Conservation (phyloP, 1,140 invertebrate species). For the Aphaenogaster rudis region DNA sequence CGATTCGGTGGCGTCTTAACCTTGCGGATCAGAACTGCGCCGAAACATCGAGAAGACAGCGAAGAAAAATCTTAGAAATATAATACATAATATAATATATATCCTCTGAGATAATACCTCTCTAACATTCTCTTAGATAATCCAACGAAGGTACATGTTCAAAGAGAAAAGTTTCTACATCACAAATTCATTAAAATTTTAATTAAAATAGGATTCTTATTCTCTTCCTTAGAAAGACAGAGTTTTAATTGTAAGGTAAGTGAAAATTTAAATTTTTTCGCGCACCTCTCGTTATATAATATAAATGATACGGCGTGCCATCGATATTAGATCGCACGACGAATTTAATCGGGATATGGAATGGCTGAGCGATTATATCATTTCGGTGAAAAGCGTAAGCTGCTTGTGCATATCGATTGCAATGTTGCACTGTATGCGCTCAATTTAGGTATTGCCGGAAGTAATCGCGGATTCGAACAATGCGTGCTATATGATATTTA, state of each 20-base stretch:
- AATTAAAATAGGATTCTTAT: slow-evolving; percentile 3
- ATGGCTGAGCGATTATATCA: slow-evolving; percentile 13
- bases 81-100: not conserved
- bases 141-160: not conserved
- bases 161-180: not conserved
- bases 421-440: slow-evolving; percentile 10
- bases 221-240: not conserved
- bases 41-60: not conserved
- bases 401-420: slow-evolving; percentile 45
- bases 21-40: not conserved
- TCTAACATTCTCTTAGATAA: not conserved
- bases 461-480: slow-evolving; percentile 27
- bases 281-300: not conserved
- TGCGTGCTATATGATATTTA: slow-evolving; percentile 2
- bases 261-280: slow-evolving; percentile 7
- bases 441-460: slow-evolving; percentile 34
- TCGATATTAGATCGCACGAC: slow-evolving; percentile 25
- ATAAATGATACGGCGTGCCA: not conserved
- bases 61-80: not conserved
- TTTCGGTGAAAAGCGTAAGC: slow-evolving; percentile 32
- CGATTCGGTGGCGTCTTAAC: slow-evolving; percentile 26
- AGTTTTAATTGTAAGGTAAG: slow-evolving; percentile 8
- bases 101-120: not conserved
- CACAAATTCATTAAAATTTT: slow-evolving; percentile 20
- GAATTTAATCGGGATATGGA: slow-evolving; percentile 8